Evolutionary conservation across 2,113 vertebrate species (phyloP), one percentile per base, ranked within the genome.

Genomic region (Sterrhoptilus dennistouni): DNA sequence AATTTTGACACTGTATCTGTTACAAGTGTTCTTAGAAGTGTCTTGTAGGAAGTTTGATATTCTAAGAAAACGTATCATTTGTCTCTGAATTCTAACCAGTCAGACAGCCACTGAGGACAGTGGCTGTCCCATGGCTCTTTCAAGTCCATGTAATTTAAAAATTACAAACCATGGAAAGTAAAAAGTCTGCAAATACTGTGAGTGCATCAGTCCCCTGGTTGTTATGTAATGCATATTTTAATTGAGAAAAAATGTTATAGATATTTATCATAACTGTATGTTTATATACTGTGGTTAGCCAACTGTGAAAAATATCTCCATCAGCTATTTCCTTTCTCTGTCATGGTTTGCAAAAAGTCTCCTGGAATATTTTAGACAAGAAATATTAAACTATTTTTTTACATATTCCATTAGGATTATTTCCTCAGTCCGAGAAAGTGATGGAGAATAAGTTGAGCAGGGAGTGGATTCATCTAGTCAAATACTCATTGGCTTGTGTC

Each of bases 301-400:
- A 96, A 79, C 91, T 93, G 93, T 82, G 66, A 95, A 95, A 95
- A 95, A 75, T 85, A 91, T 85, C 81, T 94, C 53, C 87, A 85
- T 91, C 84, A 91, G 81, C 77, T 96, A 97, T 95, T 97, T 96
- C 91, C 93, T 87, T 93, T 95, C 87, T 85, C 74, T 94, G 87
- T 71, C 70, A 87, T 18, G 29, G 61, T 91, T 92, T 93, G 65
- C 76, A 91, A 85, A 87, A 97, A 82, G 57, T 80, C 57, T 93
- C 94, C 83, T 96, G 93, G 94, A 96, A 94, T 95, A 94, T 91
- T 95, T 96, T 96, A 96, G 77, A 65, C 74, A 71, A 82, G 94
- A 96, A 95, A 95, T 79, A 89, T 79, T 70, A 94, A 89, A 87
- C 57, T 78, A 19, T 45, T 82, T 94, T 93, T 94, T 96, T 45